Evolutionary conservation across 2,113 vertebrate species (phyloP), one percentile per base, ranked within the genome.

Genomic region (Archilochus colubris): DNA sequence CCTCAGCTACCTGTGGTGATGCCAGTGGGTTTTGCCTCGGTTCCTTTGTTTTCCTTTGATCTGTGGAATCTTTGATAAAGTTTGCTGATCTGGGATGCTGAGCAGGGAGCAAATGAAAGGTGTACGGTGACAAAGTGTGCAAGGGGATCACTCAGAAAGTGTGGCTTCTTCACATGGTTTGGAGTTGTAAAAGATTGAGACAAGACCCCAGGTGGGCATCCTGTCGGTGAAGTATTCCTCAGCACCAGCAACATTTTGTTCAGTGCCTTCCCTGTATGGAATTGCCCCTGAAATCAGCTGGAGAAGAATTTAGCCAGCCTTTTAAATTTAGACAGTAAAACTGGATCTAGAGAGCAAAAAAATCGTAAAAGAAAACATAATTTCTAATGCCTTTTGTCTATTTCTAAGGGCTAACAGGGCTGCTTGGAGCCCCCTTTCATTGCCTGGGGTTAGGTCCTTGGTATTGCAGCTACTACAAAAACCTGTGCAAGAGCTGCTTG

Each of bases 401-500:
- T 38, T 86, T 61, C n/a, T 61, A 57, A 31, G 79, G 24, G 48
- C 63, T 82, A 84, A 16, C 38, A 33, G 84, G 13, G 30, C 82
- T 63, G 82, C 55, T 53, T 1, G 15, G 78, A 78, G 50, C 22
- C 2, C 44, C 6, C 51, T 77, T 12, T 6, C 0, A 0, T 24
- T 88, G 24, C 79, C 72, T 44, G 38, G 61, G 40, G 22, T 33
- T 68, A 80, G 16, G 30, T 68, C 40, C 86, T 54, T 36, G 50
- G 53, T 13, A 51, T 27, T 82, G 80, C 87, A 81, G 19, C 15
- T 19, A 0, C 58, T 36, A 14, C 58, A n/a, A n/a, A 36, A 62
- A 78, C 76, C 89, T 72, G 80, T 54, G 80, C 91, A 72, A 68
- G 93, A 86, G 82, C 68, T 25, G 93, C 95, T 91, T 3, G 8